A percentile compares a stretch with the other conserved stretches of the same genome.
Evolutionary conservation across 1,140 invertebrate species (phyloP).

Genomic region (Ptiloglossa arizonensis): DNA sequence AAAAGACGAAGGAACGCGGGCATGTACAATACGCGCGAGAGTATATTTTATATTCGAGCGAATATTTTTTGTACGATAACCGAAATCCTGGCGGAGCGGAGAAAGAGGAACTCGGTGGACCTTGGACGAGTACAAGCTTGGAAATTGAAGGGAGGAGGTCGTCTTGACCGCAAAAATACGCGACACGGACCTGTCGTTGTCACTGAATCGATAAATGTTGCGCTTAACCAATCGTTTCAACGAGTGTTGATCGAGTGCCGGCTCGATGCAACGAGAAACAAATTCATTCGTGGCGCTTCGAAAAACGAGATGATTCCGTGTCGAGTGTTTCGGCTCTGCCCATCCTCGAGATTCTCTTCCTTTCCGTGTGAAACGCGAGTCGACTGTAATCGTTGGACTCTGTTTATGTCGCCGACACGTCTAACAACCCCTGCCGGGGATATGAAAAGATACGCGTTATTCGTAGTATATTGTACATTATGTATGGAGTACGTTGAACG

Average conservation of each 20-base stretch:
- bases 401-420: background rate
- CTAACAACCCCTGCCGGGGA: background rate
- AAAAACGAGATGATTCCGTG: background rate
- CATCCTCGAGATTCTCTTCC: constrained; percentile 14
- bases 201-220: constrained; percentile 30
- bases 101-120: background rate
- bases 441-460: background rate
- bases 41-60: constrained; percentile 65
- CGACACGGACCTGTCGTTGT: background rate
- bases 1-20: constrained; percentile 34
- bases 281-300: constrained; percentile 10
- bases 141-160: background rate
- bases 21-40: constrained; percentile 58
- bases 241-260: background rate
- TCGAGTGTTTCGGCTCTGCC: constrained; percentile 1
- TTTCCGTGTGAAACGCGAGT: background rate
- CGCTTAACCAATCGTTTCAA: constrained; percentile 14
- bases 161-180: background rate
- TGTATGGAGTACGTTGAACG: background rate
- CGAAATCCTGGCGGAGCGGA: background rate
- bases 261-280: constrained; percentile 8
- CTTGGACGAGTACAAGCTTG: constrained; percentile 2
- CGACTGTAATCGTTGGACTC: background rate
- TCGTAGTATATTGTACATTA: constrained; percentile 12
- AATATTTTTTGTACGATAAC: constrained; percentile 65